Evolutionary conservation across 2,888 invertebrate genomes (phyloP), one percentile per base, ranked within the genome.

Genomic region (Kuschelorhynchus macadamiae): DNA sequence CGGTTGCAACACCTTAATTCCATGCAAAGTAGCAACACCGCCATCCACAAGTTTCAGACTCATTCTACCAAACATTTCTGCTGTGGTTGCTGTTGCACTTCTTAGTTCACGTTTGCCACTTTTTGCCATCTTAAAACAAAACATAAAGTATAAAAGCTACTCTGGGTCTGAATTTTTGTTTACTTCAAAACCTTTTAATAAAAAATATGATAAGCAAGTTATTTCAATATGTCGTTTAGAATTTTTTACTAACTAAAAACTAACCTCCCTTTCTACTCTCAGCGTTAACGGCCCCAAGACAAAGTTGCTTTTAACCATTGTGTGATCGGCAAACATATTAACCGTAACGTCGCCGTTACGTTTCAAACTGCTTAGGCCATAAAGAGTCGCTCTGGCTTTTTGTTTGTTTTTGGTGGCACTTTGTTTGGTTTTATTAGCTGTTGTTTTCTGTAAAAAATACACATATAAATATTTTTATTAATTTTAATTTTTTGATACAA

Each of bases 41-140:
- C 93, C 91, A 78, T 92, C 91, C 73, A 92, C 87, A 44, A 95
- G 91, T 75, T 91, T 87, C 72, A 95, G 85, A 77, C 90, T 93
- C 64, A 95, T 85, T 81, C 91, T 90, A 25, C 94, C 94, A 53
- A 88, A 87, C 93, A 95, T 94, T 84, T 94, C 94, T 1, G 92
- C 93, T 0, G 94, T 95, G 1, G 93, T 93, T 0, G 94, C 94
- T 0, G 94, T 94, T 1, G 95, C 95, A 74, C 93, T 94, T 81
- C 94, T 91, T 67, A 94, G 84, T 83, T 93, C 93, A 76, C 93
- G 90, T 77, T 93, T 92, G 33, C 90, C 91, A 39, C 92, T 92
- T 69, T 91, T 88, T 42, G 92, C 92, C 75, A 93, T 90, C 88
- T 90, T 21, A n/a, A 39, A 53, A 52, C 7, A 25, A 7, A 25